Conservation (phyloP, 2,113 vertebrate species). For the Corapipo altera region DNA sequence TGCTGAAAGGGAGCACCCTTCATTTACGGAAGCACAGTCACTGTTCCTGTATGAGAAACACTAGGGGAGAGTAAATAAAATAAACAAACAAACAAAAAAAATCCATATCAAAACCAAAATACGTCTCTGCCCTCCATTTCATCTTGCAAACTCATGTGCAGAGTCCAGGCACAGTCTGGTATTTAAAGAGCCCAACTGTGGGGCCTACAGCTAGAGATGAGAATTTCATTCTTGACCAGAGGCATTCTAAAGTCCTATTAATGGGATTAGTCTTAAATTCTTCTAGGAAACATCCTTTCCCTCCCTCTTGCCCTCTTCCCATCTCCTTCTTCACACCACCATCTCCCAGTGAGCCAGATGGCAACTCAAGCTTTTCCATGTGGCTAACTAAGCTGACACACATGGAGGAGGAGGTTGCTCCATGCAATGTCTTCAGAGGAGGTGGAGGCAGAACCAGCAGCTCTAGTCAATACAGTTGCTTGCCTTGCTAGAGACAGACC, state of each 20-base stretch:
- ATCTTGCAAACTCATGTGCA: background rate
- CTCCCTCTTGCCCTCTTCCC: background rate
- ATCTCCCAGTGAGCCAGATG: background rate
- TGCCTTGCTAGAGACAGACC: background rate
- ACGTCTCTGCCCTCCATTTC: background rate
- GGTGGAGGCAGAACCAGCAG: background rate
- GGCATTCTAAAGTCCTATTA: constrained; percentile 28
- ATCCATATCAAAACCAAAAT: background rate
- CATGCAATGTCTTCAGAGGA: background rate
- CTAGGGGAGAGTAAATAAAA: background rate
- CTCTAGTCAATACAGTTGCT: background rate
- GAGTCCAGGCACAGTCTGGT: background rate
- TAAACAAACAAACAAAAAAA: background rate
- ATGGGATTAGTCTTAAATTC: constrained; percentile 31
- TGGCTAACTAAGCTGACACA: background rate
- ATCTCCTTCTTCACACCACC: background rate
- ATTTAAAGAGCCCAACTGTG: background rate
- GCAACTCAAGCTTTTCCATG: background rate
- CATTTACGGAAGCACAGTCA: background rate
- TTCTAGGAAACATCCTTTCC: constrained; percentile 32
- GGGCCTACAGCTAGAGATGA: background rate
- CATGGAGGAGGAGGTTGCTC: background rate
- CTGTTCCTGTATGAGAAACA: background rate
- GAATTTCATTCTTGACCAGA: constrained; percentile 44
- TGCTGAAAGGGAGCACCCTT: background rate